phyloP scores from a whole-genome alignment of 1,140 invertebrate genomes.

The Leptopilina boulardi region DNA sequence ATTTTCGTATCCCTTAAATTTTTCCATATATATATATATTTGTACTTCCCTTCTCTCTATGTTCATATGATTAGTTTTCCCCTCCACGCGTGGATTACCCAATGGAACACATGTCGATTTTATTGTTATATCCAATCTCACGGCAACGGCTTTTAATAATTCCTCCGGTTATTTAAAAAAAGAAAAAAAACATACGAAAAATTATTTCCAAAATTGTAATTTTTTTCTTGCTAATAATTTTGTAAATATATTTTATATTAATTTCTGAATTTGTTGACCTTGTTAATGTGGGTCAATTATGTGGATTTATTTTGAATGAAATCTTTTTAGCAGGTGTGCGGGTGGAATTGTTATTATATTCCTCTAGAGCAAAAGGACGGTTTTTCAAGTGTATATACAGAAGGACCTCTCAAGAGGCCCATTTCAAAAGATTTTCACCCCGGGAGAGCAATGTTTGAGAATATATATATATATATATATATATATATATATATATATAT shows the following conservation, averaged over 20 bases:
- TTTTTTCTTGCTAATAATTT: too few relatives aligned
- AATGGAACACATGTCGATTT: constrained; percentile 57
- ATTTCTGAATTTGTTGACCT: too few relatives aligned
- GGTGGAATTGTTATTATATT: constrained; percentile 68
- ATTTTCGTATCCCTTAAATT: constrained; percentile 36
- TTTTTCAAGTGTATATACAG: constrained; percentile 46
- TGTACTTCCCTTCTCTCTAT: too few relatives aligned
- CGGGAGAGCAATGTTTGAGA: constrained; percentile 26
- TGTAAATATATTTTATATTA: too few relatives aligned
- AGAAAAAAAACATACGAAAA: too few relatives aligned
- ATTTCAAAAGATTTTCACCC: constrained; percentile 48
- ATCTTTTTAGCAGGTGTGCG: constrained; percentile 58
- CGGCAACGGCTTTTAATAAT: constrained; percentile 42
- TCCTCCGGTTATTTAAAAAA: too few relatives aligned
- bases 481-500: too few relatives aligned
- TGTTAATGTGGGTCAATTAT: constrained; percentile 56
- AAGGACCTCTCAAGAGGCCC: constrained; percentile 54
- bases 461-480: too few relatives aligned
- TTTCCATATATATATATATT: too few relatives aligned
- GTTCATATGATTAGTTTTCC: constrained; percentile 41
- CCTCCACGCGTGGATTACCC: constrained; percentile 53
- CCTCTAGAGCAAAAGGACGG: constrained; percentile 43
- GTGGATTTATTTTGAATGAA: not conserved
- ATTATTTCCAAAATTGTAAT: too few relatives aligned
- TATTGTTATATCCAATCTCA: constrained; percentile 50